Percentiles rank a stretch among this genome's conserved stretches.
Conservation (phyloP, 2,888 invertebrate species). For the Slavum lentiscoides region DNA sequence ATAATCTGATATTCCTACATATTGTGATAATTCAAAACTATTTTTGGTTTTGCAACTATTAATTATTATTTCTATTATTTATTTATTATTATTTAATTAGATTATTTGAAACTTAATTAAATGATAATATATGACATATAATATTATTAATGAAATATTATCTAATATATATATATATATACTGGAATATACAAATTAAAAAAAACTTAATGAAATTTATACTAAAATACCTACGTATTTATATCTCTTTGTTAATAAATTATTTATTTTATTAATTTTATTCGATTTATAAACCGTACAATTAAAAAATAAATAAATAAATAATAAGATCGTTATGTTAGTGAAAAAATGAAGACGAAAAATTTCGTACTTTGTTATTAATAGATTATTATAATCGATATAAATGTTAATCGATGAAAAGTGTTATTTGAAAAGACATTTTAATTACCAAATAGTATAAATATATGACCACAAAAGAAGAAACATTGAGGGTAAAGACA, state of each 20-base stretch:
- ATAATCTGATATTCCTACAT: conserved; percentile 10
- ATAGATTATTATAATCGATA: conserved; percentile 13
- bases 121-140: neutral
- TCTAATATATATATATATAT: no score
- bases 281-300: neutral
- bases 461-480: conserved; percentile 35
- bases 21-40: conserved; percentile 10
- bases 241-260: neutral
- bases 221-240: neutral
- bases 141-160: no score
- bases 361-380: conserved; percentile 20
- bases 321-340: neutral
- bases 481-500: conserved; percentile 51
- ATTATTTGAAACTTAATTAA: no score
- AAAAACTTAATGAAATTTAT: neutral
- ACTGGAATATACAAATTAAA: no score
- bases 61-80: no score
- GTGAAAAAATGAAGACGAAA: neutral
- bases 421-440: conserved; percentile 31
- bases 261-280: neutral
- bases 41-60: neutral
- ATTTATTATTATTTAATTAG: no score
- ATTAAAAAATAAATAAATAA: neutral
- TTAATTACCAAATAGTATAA: conserved; percentile 41
- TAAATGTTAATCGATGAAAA: conserved; percentile 13